Evolutionary conservation across 92 coral and sea anemone species (phyloP), one percentile per base, ranked within the genome.

Genomic region (Parazoanthus atlanticus): DNA sequence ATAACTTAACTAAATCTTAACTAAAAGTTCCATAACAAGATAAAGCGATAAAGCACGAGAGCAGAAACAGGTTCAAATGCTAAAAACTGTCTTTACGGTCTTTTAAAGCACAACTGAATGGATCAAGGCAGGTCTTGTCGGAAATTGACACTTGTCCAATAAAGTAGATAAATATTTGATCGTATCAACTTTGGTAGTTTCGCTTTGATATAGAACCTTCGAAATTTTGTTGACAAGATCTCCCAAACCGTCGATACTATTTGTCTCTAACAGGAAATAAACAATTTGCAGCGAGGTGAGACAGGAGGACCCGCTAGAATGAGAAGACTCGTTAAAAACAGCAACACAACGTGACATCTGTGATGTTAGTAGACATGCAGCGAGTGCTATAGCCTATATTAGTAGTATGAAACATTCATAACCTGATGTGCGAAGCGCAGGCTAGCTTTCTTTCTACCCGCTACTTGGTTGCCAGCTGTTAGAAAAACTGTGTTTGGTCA

Each of bases 31-130:
- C 8, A 36, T 78, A 49, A 78, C 38, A 49, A 46, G 82, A 78
- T 78, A 26, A 43, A 78, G 26, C 32, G 82, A 78, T 78, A 78
- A 78, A 29, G 0, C 79, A 75, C 79, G n/a, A 43, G 41, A n/a
- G 31, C 65, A 78, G 28, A 36, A 23, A 29, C 6, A 70, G 75
- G 75, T 70, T 70, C 36, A 28, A n/a, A 31, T 70, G 75, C 38
- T 69, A 25, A 77, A 21, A 16, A 23, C 25, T 74, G 46, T 74
- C 41, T 74, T 6, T 75, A 38, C 26, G 29, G 25, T 34, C 52
- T 75, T 75, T 19, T 75, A 17, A 25, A 36, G 46, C 46, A 33
- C 79, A 36, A 25, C n/a, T 23, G 5, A 2, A 43, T 6, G 65
- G 30, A 47, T 46, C 30, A 47, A 43, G 9, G 31, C 21, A 16